Percentiles rank a stretch among this genome's conserved stretches.
phyloP scores from a whole-genome alignment of 2,113 vertebrate species.

The Philantomba maxwellii region DNA sequence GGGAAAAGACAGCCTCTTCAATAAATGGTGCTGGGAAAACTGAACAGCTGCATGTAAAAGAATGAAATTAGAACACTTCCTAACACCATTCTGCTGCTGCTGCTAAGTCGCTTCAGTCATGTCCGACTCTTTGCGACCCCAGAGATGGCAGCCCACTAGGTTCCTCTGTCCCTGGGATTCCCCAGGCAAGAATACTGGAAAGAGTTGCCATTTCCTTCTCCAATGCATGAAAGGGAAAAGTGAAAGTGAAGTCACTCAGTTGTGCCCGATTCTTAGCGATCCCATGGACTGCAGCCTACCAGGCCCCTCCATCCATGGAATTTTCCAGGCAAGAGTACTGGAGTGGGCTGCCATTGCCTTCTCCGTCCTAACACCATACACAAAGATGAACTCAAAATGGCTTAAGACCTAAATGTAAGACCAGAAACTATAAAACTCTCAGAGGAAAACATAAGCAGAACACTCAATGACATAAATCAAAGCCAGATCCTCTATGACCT shows the following conservation, averaged over 20 bases:
- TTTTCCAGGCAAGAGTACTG: too few species aligned
- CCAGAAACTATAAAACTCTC: background rate
- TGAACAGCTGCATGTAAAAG: background rate
- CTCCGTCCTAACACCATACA: background rate
- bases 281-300: too few species aligned
- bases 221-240: too few species aligned
- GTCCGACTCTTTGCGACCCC: too few species aligned
- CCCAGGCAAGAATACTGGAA: too few species aligned
- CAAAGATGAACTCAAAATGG: background rate
- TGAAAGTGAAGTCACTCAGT: too few species aligned
- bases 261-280: accelerated
- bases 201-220: too few species aligned
- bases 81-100: background rate
- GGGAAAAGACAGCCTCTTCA: background rate
- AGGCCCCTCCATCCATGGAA: too few species aligned
- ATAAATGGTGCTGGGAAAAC: background rate
- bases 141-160: too few species aligned
- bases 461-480: background rate
- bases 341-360: too few species aligned
- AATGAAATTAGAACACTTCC: background rate
- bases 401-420: background rate
- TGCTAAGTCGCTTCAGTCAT: too few species aligned
- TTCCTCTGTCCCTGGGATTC: too few species aligned
- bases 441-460: background rate
- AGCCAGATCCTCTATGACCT: background rate